These are phyloP conservation scores for Erythrocercus mccallii DNA, from an alignment of 2,113 vertebrate species.

Conservation along the genomic window DNA sequence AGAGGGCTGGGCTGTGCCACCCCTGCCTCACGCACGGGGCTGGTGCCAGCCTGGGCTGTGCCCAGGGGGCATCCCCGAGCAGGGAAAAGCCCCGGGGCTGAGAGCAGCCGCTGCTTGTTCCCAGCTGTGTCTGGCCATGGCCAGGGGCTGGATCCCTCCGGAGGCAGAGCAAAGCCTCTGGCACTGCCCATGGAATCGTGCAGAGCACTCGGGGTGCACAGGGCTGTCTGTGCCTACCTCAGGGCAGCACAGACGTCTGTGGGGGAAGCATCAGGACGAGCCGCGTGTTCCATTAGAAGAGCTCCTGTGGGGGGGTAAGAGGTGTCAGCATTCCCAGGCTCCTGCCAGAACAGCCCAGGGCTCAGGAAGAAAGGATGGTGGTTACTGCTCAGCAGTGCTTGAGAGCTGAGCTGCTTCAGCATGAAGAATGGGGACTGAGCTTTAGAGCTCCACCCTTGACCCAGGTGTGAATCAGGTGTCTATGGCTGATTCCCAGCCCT, in stretches of 20 bases:
- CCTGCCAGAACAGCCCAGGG: neutral
- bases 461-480: neutral
- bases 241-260: constrained; percentile 64
- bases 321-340: neutral
- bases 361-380: accelerated
- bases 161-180: neutral
- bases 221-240: constrained; percentile 46
- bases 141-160: accelerated
- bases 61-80: accelerated
- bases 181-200: accelerated
- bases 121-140: accelerated
- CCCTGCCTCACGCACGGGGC: accelerated
- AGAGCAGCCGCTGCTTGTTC: neutral
- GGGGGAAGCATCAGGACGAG: constrained; percentile 62
- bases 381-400: neutral
- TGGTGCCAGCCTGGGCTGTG: neutral
- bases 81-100: neutral
- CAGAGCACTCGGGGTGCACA: accelerated
- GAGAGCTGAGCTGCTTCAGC: neutral
- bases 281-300: constrained; percentile 77
- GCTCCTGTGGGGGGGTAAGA: constrained; percentile 61
- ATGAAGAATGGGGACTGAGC: neutral
- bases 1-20: neutral
- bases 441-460: too few species aligned
- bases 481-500: neutral